These are phyloP conservation scores for Hirtodrosophila trivittata DNA, from an alignment of 2,888 invertebrate species.

Conservation along the genomic window DNA sequence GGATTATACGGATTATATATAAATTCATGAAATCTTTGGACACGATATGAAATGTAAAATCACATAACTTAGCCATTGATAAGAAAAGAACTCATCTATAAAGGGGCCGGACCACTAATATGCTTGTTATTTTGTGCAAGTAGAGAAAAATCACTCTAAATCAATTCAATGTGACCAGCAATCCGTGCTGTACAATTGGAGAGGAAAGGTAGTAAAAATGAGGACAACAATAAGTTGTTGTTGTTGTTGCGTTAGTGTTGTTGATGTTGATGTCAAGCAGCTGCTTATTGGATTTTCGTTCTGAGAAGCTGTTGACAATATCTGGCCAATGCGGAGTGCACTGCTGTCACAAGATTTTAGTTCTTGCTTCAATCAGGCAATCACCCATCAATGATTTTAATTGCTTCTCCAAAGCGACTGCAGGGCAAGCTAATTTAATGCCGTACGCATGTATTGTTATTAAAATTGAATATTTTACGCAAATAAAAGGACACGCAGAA, in stretches of 20 bases:
- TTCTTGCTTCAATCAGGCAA: slow-evolving; percentile 17
- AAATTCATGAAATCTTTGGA: too few species aligned
- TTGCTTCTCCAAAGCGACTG: slow-evolving; percentile 14
- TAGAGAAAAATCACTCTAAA: slow-evolving; percentile 57
- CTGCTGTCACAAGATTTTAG: slow-evolving; percentile 17
- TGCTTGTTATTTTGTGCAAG: slow-evolving; percentile 7
- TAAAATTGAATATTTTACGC: slow-evolving; percentile 38
- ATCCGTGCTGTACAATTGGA: slow-evolving; percentile 29
- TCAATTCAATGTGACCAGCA: slow-evolving; percentile 71
- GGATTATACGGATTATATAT: too few species aligned
- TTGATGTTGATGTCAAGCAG: slow-evolving; percentile 43
- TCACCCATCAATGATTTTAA: slow-evolving; percentile 41
- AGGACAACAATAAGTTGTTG: slow-evolving; percentile 55
- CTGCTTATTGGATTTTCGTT: slow-evolving; percentile 69
- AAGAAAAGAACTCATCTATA: not conserved
- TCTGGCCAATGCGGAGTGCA: slow-evolving; percentile 9
- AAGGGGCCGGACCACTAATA: slow-evolving; percentile 13
- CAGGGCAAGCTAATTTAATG: slow-evolving; percentile 32
- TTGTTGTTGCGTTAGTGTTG: slow-evolving; percentile 24
- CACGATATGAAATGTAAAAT: too few species aligned
- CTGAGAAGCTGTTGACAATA: slow-evolving; percentile 61
- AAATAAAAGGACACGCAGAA: slow-evolving; percentile 37
- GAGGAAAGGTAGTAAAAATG: slow-evolving; percentile 57
- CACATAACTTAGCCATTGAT: too few species aligned
- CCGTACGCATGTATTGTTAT: slow-evolving; percentile 6